Evolutionary conservation across 2,888 invertebrate genomes (phyloP), one percentile per base, ranked within the genome.

Genomic region (Heterodera filipjevi): DNA sequence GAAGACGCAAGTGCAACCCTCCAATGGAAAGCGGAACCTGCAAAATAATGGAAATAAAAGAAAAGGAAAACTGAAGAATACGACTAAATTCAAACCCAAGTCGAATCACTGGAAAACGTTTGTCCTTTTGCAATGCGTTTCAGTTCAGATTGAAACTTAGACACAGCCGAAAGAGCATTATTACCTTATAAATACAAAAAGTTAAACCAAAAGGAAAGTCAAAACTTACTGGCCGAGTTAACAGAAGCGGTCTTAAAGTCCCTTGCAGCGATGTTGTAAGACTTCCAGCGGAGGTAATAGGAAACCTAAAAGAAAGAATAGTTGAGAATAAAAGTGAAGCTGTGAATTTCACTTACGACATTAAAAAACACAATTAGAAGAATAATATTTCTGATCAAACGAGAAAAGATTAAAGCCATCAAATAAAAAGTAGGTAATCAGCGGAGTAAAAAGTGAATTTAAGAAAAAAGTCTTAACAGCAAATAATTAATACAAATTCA

Each of bases 341-440:
- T 27, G 1, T 39, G 33, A 44, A 49, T n/a, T n/a, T n/a, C 14
- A n/a, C 75, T 59, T 22, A 75, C 75, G 32, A 75, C 80, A 71
- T 83, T 82, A n/a, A 79, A 66, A 35, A 79, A 53, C 70, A 82
- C 71, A 39, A 80, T 66, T 30, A 83, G 22, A 16, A 82, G 39
- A 35, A 82, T 81, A 12, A 82, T 19, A 59, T 82, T 82, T 16
- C 88, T 80, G 68, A 85, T 76, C 44, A 84, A 71, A 44, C 82
- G 84, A 14, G 86, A 83, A 76, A 86, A 83, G 66, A 88, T 59
- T 79, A 88, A 84, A 30, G 81, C 85, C 87, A 86, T 86, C 39
- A 27, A 46, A 39, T 22, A 68, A 78, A 46, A 27, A 27, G 72
- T 82, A 3, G 22, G 8, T 68, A 35, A 12, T 68, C 33, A 72